phyloP scores from a whole-genome alignment of 2,797 vertebrate genomes.

The Lutjanus argentimaculatus region DNA sequence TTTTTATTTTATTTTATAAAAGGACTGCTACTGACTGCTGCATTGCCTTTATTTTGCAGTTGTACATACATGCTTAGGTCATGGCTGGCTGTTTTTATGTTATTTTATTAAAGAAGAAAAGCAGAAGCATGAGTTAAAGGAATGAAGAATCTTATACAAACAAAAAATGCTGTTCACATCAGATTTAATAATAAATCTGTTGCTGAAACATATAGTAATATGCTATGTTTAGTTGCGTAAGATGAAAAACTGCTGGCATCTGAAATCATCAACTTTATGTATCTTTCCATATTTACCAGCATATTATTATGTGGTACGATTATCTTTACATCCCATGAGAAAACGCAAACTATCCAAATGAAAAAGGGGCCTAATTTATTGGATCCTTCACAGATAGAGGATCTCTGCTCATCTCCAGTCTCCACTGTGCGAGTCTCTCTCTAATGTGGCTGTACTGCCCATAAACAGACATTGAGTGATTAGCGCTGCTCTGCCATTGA shows the following conservation, averaged over 20 bases:
- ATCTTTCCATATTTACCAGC: neutral
- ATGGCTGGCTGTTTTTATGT: no score
- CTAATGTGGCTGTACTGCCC: constrained; percentile 80
- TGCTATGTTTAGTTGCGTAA: neutral
- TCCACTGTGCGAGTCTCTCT: constrained; percentile 65
- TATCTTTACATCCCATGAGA: constrained; percentile 29
- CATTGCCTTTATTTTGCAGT: no score
- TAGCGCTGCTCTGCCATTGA: constrained; percentile 83
- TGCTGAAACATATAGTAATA: neutral
- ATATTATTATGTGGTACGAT: constrained; percentile 7
- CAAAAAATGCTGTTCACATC: no score
- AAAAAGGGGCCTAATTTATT: constrained; percentile 62
- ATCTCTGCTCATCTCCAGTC: constrained; percentile 71
- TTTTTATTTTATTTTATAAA: no score
- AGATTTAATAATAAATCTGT: no score
- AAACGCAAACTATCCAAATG: constrained; percentile 27
- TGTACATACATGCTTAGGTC: no score
- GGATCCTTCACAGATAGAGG: constrained; percentile 67
- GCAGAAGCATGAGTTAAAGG: no score
- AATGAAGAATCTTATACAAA: no score
- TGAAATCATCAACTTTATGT: constrained; percentile 14
- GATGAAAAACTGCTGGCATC: neutral
- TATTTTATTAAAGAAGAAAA: no score
- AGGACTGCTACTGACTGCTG: no score
- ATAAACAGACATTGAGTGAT: constrained; percentile 86